Evolutionary conservation across 2,797 vertebrate genomes (phyloP).

Genomic region (Girardinus metallicus): DNA sequence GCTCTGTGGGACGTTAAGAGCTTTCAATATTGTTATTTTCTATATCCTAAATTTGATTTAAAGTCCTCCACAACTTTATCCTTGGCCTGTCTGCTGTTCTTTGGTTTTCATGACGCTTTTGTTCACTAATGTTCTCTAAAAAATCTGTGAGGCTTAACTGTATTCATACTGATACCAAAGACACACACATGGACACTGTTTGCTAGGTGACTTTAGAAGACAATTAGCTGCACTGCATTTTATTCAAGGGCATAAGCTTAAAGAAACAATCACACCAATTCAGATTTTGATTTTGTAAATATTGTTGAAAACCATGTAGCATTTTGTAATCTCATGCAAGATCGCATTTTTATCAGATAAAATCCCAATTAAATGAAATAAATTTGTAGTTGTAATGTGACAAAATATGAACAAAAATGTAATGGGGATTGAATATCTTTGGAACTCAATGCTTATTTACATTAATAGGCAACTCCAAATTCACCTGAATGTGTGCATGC

Average conservation of each 20-base stretch:
- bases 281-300: background rate
- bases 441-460: background rate
- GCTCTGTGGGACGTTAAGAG: background rate
- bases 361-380: background rate
- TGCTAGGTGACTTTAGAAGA: background rate
- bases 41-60: background rate
- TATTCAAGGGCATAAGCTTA: background rate
- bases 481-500: background rate
- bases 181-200: background rate
- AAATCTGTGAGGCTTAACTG: background rate
- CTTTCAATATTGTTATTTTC: background rate
- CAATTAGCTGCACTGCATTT: background rate
- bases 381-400: background rate
- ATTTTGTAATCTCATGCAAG: background rate
- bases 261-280: background rate
- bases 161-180: too few species aligned
- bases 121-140: background rate
- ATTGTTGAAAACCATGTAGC: background rate
- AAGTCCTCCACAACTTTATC: background rate
- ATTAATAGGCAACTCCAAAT: background rate
- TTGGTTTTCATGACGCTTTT: background rate
- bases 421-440: background rate
- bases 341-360: background rate
- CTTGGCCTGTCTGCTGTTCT: background rate
- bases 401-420: background rate